A percentile compares a stretch with the other conserved stretches of the same genome.
Conservation (phyloP, 2,113 vertebrate genomes). For the Myrmophylax atrothorax region DNA sequence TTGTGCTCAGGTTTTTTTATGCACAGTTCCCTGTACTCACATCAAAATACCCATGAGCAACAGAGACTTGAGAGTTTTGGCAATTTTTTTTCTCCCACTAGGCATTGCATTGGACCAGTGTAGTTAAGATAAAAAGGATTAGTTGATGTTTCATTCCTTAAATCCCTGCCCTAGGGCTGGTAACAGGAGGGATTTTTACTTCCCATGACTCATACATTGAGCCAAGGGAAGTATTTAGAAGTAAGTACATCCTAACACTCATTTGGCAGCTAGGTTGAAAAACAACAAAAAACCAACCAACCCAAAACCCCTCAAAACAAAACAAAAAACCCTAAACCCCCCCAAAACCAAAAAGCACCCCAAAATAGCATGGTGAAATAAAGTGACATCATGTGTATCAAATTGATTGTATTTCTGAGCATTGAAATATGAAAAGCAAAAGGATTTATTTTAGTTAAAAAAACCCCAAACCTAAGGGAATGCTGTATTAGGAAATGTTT, state of each 20-base stretch:
- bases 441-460: background rate
- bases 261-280: background rate
- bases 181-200: background rate
- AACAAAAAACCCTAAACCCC: background rate
- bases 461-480: background rate
- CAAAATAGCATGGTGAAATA: background rate
- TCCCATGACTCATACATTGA: background rate
- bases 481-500: background rate
- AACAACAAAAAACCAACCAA: background rate
- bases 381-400: background rate
- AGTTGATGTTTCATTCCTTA: slow-evolving; percentile 2
- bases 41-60: background rate
- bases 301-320: too few species aligned
- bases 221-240: background rate
- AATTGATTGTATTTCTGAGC: background rate
- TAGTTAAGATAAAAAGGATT: background rate
- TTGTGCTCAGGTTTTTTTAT: background rate
- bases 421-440: background rate
- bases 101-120: background rate
- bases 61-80: background rate
- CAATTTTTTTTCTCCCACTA: background rate
- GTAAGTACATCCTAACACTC: background rate
- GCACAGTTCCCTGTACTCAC: background rate
- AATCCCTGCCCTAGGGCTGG: background rate
- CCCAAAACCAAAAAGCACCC: accelerated